Evolutionary conservation across 2,888 invertebrate genomes (phyloP), one percentile per base, ranked within the genome.

Genomic region (Meloe dianella): DNA sequence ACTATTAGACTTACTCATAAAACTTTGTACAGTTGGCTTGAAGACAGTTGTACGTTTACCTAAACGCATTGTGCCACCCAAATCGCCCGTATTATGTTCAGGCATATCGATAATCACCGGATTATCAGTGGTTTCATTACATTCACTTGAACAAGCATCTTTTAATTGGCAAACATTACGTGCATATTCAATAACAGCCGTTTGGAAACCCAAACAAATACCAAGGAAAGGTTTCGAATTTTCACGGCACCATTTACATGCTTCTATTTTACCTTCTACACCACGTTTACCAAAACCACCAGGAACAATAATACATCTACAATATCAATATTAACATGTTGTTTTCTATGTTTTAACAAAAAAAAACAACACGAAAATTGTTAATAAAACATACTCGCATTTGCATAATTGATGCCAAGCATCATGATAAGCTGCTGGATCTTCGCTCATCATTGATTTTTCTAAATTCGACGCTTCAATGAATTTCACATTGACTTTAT

Each of bases 31-130:
- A 2, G 86, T 83, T 1, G 83, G 85, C 67, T 89, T 89, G 80
- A 99, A 93, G 51, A 91, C 85, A 0, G 98, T 98, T 67, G 89
- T 90, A 76, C 98, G 89, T 80, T 92, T 94, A n/a, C 99, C 99
- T 58, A 99, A 86, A 67, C 99, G 87, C 99, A 99, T 99, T 0
- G 99, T 99, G 9, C 98, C 99, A 1, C 99, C 99, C 87, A 96
- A 89, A 74, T 92, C 89, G 0, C 95, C 97, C 0, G 92, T 90
- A 81, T 96, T 95, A 83, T 98, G 97, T 84, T 99, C 99, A 0
- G 98, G 98, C 99, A 99, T 99, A 77, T 99, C 98, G 69, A 99
- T 94, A 5, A 99, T 94, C 47, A 98, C 86, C 32, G 95, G 93
- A 83, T 93, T 85, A 38, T 85, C 85, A 12, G 93, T 91, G 2